Base-by-base conservation (phyloP, 2,888 invertebrate genomes). In the Agriotes lineatus region DNA sequence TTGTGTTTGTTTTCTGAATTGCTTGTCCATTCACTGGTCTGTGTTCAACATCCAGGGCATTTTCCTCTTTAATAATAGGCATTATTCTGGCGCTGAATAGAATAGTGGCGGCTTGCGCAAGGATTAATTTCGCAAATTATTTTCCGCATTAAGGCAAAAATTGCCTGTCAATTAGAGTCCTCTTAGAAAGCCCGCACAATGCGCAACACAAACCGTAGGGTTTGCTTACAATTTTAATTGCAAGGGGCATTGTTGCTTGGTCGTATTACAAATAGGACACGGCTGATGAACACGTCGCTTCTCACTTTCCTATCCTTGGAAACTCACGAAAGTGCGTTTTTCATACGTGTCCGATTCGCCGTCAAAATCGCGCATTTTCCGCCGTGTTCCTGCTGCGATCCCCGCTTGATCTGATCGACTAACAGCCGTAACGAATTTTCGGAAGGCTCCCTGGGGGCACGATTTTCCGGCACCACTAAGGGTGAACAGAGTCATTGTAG, bases 301-400 rank as follows among this genome's bases (percentile, higher is more conserved):
- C 42, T 58, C 25, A 58, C 58, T 58, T 58, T 58, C 42, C 25
- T 58, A 58, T 58, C 58, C 58, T 58, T 58, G 58, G 30, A 56
- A 56, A 20, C 37, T 56, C 56, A 52, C 33, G 52, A 52, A 52
- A 52, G 52, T 52, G 52, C 52, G 33, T 30, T 52, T 52, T 52
- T 52, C 52, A 52, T 52, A 30, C 12, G 48, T 7, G 22, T 22
- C 48, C 6, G 12, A 20, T 12, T 37, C 16, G n/a, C 52, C 18
- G 52, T 33, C 19, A 52, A 25, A 52, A 52, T 52, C 33, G 30
- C 33, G 33, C 22, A 48, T 48, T 48, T 48, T 22, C 48, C 48
- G 22, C 25, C 12, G 12, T 48, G 22, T 48, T 48, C 20, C 44
- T 20, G 5, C 22, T 19, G 12, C 48, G 22, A 22, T 48, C 12